Base-by-base conservation (phyloP, 2,888 invertebrate genomes). In the Pseudococcus longispinus region DNA sequence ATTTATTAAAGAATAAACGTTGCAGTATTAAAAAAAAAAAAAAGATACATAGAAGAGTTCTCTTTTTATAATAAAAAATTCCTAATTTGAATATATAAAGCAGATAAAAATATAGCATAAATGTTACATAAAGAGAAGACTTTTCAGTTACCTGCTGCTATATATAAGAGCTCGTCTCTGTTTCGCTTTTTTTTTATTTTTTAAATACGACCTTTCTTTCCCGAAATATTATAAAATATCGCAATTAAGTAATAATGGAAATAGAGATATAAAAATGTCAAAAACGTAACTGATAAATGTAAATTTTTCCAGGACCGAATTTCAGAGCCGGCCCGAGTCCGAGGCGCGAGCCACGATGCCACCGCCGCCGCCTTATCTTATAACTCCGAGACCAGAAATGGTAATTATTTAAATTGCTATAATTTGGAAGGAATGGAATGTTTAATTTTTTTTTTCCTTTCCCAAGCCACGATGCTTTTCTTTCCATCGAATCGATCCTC, bases 361-460 rank as follows among this genome's bases (percentile, higher is more conserved):
- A 29, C 15, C 65, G 26, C 15, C 18, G 29, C 6, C 18, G 29
- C 32, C 15, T 29, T 74, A 74, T 37, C 60, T 23, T 9, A 2
- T 9, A 23, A 55, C 20, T 55, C 15, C 23, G 23, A 3, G 65
- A 70, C 70, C 18, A 70, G 77, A 42, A 80, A 80, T 80, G 77
- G 42, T 80, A 80, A 80, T 80, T 80, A 80, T 80, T 80, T 80
- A 80, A 80, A 80, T 80, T 37, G 77, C 77, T 37, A 32, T 80
- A 80, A 80, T 80, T 80, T 80, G 77, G 77, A 80, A 13, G 42
- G 77, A 80, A 80, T 80, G 77, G 77, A 80, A 80, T 80, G 77
- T 23, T 80, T 80, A 80, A 80, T 80, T 80, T 42, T 80, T 80
- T 80, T 42, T 11, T 60, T 1, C 9, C 60, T 23, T 23, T 60